These are phyloP conservation scores for Tineola bisselliella DNA, from an alignment of 2,888 invertebrate species.

Conservation along the genomic window DNA sequence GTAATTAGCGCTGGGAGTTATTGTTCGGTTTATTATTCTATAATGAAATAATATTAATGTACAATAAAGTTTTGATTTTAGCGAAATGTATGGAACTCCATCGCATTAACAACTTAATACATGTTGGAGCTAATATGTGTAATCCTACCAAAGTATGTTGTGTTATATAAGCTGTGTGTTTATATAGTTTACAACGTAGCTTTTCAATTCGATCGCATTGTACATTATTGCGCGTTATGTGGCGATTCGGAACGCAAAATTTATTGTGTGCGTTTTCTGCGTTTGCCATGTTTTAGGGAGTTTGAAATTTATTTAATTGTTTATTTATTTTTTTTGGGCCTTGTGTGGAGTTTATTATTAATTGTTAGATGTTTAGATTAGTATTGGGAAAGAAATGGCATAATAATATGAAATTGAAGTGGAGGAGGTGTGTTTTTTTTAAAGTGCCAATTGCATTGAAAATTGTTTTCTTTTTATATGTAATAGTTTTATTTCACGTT, in stretches of 20 bases:
- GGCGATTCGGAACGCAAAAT: background rate
- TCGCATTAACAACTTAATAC: constrained; percentile 1
- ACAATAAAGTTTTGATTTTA: too few relatives aligned
- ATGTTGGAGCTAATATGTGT: background rate
- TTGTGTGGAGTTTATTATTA: background rate
- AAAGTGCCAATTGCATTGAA: background rate
- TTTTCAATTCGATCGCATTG: background rate
- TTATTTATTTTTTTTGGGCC: background rate
- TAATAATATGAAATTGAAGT: background rate
- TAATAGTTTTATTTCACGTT: background rate
- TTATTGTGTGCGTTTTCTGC: too few relatives aligned
- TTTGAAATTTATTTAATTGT: too few relatives aligned
- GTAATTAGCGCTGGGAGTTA: background rate
- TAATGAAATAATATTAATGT: too few relatives aligned
- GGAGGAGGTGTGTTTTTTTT: background rate
- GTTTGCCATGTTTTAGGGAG: too few relatives aligned
- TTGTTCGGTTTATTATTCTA: background rate
- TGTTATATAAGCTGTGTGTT: background rate
- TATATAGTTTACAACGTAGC: background rate
- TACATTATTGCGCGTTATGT: background rate
- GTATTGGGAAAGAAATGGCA: too few relatives aligned
- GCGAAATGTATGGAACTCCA: background rate
- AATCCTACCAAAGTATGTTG: background rate
- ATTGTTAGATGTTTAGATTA: too few relatives aligned
- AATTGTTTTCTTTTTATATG: background rate